Conservation (phyloP, 2,797 vertebrate genomes). For the Rhyacichthys aspro region DNA sequence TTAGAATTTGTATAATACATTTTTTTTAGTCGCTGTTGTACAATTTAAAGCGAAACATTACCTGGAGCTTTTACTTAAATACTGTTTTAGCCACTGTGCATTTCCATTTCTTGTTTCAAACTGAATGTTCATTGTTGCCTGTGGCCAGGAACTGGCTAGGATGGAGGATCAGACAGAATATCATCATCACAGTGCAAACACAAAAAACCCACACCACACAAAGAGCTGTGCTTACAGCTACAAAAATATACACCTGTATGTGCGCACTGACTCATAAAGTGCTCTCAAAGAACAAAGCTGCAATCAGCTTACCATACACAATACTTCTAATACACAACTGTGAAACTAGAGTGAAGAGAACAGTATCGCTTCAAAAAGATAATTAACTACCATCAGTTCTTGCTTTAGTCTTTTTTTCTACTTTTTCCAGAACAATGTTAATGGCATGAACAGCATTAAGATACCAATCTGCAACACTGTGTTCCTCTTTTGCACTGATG, state of each 20-base stretch:
- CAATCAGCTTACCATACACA: slow-evolving; percentile 14
- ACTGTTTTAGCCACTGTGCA: too few relatives aligned
- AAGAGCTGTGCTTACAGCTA: neutral
- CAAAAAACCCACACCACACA: slow-evolving; percentile 2
- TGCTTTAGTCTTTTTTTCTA: too few relatives aligned
- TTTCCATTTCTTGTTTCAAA: too few relatives aligned
- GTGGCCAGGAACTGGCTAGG: neutral
- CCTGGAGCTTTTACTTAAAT: too few relatives aligned
- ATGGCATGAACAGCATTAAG: too few relatives aligned
- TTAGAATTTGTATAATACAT: too few relatives aligned
- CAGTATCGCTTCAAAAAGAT: neutral
- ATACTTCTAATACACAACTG: neutral
- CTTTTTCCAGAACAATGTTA: neutral
- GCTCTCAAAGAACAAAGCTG: slow-evolving; percentile 27
- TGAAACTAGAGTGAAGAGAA: neutral
- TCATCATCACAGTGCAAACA: slow-evolving; percentile 2
- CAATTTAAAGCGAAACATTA: too few relatives aligned
- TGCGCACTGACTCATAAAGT: slow-evolving; percentile 10
- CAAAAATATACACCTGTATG: slow-evolving; percentile 10
- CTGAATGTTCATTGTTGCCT: slow-evolving; percentile 13
- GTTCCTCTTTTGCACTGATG: neutral
- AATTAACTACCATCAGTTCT: neutral
- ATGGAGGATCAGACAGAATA: slow-evolving; percentile 5
- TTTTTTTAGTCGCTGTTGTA: too few relatives aligned
- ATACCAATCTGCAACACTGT: neutral